These are phyloP conservation scores for Corapipo altera DNA, from an alignment of 2,113 vertebrate species.

Conservation along the genomic window DNA sequence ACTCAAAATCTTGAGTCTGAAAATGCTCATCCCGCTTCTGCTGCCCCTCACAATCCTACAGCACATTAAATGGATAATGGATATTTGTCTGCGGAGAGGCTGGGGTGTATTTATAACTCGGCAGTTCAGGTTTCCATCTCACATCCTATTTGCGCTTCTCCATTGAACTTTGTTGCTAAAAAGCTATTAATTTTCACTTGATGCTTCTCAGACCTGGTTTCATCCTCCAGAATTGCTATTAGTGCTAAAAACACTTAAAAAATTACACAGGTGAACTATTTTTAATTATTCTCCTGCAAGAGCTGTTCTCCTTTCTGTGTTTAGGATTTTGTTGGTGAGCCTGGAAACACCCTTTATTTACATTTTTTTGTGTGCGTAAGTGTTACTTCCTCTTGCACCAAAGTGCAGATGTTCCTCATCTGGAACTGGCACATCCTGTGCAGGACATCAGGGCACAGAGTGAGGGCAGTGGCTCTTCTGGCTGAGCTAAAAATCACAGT, in stretches of 20 bases:
- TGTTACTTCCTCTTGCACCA: not conserved
- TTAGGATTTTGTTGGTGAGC: not conserved
- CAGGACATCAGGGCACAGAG: not conserved
- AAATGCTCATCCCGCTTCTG: not conserved
- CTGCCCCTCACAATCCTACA: not conserved
- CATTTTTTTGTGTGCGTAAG: not conserved
- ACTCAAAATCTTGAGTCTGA: not conserved
- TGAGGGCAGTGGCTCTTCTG: not conserved
- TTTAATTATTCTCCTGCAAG: not conserved
- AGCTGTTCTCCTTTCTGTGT: not conserved
- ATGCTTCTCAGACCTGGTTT: not conserved
- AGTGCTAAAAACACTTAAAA: not conserved
- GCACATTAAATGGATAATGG: not conserved
- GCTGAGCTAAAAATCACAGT: not conserved
- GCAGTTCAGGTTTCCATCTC: not conserved
- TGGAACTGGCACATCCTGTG: rapidly evolving
- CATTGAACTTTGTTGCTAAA: not conserved
- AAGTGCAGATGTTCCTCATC: not conserved
- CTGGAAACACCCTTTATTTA: not conserved
- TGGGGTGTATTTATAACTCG: not conserved
- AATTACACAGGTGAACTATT: not conserved
- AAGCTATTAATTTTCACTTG: not conserved
- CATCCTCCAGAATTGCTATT: not conserved
- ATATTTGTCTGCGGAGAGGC: not conserved
- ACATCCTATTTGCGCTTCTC: not conserved